Conservation (phyloP, 2,797 vertebrate genomes). For the Tamandua tetradactyla region DNA sequence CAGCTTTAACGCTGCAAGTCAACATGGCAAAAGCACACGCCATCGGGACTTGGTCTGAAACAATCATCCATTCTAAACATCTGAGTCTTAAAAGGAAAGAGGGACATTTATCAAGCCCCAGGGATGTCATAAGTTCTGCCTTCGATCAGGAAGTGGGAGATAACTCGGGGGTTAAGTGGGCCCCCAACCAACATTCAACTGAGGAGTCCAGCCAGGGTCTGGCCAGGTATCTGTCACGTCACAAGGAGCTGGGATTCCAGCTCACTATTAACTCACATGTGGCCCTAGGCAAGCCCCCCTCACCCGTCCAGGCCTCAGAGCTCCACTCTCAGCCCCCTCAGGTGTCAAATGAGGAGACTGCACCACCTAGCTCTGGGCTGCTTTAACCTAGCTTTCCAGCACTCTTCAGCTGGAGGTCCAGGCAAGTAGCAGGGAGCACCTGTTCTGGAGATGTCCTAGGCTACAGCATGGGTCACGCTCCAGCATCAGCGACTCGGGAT, state of each 20-base stretch:
- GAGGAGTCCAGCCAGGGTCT: neutral
- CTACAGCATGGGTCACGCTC: rapidly evolving
- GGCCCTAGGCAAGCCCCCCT: neutral
- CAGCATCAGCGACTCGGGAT: rapidly evolving
- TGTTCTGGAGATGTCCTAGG: neutral
- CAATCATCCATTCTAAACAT: too few species aligned
- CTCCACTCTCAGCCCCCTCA: rapidly evolving
- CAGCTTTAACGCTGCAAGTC: neutral
- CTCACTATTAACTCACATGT: neutral
- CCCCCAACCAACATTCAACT: neutral
- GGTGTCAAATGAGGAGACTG: neutral
- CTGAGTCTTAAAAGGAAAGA: neutral
- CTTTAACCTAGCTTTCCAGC: neutral
- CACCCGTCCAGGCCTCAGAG: too few species aligned
- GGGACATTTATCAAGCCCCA: neutral
- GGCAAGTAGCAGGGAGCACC: neutral
- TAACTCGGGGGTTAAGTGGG: neutral
- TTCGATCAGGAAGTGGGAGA: neutral
- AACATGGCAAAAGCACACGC: rapidly evolving
- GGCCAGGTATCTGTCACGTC: neutral
- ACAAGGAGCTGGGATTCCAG: neutral
- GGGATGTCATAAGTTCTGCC: neutral
- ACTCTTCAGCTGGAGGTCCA: neutral
- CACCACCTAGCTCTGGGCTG: neutral
- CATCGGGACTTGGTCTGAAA: neutral